phyloP scores from a whole-genome alignment of 2,113 vertebrate species.

The Siniperca knerii region DNA sequence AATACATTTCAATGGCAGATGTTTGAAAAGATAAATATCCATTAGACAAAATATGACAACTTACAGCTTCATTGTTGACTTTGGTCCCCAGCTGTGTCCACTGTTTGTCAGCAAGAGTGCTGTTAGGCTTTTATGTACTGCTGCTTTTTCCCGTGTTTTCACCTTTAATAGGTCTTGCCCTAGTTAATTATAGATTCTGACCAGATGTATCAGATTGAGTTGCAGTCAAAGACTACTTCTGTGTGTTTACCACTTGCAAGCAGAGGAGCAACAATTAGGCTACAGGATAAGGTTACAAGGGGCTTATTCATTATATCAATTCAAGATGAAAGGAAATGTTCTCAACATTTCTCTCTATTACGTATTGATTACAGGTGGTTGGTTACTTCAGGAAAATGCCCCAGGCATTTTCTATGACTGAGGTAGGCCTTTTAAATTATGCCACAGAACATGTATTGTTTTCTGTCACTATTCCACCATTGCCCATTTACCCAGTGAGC shows the following conservation, averaged over 20 bases:
- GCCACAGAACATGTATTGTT: slow-evolving; percentile 52
- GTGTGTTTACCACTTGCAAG: slow-evolving; percentile 46
- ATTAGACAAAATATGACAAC: slow-evolving; percentile 40
- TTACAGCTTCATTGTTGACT: slow-evolving; percentile 77
- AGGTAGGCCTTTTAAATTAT: slow-evolving; percentile 28
- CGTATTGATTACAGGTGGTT: slow-evolving; percentile 57
- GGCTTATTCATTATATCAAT: slow-evolving; percentile 45
- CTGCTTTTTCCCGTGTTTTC: background rate
- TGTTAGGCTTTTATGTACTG: slow-evolving; percentile 31
- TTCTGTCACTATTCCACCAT: slow-evolving; percentile 24
- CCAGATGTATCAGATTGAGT: slow-evolving; percentile 40
- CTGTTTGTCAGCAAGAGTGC: slow-evolving; percentile 7
- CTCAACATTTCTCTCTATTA: slow-evolving; percentile 32
- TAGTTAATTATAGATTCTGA: slow-evolving; percentile 63
- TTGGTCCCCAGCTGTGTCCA: slow-evolving; percentile 19
- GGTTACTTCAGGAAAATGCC: slow-evolving; percentile 44
- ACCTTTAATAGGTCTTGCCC: slow-evolving; percentile 16
- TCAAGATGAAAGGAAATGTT: slow-evolving; percentile 35
- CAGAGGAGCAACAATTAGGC: slow-evolving; percentile 31
- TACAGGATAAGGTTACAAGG: slow-evolving; percentile 49
- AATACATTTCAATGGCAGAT: background rate
- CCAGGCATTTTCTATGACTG: slow-evolving; percentile 19
- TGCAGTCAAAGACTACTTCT: slow-evolving; percentile 51
- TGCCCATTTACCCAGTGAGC: slow-evolving; percentile 35
- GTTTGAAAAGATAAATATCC: background rate